Evolutionary conservation across 2,797 vertebrate genomes (phyloP).

Genomic region (Pipistrellus kuhlii): DNA sequence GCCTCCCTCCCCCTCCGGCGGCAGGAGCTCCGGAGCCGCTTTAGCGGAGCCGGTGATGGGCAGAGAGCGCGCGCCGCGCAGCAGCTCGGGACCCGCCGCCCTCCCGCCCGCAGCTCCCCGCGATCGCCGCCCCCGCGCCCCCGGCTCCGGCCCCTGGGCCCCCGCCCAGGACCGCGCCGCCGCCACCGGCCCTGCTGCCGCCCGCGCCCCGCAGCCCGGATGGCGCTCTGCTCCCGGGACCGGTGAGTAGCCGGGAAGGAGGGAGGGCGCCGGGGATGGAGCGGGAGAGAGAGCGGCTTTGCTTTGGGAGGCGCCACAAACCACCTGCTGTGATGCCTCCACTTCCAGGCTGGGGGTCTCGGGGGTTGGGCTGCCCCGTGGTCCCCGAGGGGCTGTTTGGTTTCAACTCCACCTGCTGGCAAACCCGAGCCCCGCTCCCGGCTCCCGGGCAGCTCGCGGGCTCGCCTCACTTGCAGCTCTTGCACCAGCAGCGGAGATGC

Average conservation of each 20-base stretch:
- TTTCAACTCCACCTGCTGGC: conserved; percentile 52
- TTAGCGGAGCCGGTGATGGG: conserved; percentile 84
- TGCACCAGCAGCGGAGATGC: not conserved
- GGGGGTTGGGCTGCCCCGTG: not conserved
- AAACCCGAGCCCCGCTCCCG: not conserved
- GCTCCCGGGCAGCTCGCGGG: not conserved
- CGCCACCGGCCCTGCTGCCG: conserved; percentile 79
- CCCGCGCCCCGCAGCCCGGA: conserved; percentile 73
- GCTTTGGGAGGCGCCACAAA: not conserved
- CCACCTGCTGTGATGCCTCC: conserved; percentile 49
- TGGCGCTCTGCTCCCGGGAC: conserved; percentile 79
- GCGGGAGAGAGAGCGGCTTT: not conserved
- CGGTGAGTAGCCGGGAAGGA: conserved; percentile 83
- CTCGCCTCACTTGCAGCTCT: not conserved
- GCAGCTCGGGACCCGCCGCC: conserved; percentile 81
- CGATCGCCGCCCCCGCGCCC: not conserved
- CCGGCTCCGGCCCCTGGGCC: conserved; percentile 1
- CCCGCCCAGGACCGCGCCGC: conserved; percentile 27
- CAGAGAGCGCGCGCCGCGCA: conserved; percentile 85
- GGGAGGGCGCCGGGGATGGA: not conserved
- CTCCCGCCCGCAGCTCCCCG: conserved; percentile 3
- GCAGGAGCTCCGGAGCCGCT: conserved; percentile 69
- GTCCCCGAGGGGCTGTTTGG: not conserved
- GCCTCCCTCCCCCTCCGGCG: conserved; percentile 62
- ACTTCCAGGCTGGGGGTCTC: not conserved